Percentiles rank a stretch among this genome's conserved stretches.
These are phyloP conservation scores for Polymixis lichenea DNA, from an alignment of 2,888 invertebrate genomes.

Conservation along the genomic window DNA sequence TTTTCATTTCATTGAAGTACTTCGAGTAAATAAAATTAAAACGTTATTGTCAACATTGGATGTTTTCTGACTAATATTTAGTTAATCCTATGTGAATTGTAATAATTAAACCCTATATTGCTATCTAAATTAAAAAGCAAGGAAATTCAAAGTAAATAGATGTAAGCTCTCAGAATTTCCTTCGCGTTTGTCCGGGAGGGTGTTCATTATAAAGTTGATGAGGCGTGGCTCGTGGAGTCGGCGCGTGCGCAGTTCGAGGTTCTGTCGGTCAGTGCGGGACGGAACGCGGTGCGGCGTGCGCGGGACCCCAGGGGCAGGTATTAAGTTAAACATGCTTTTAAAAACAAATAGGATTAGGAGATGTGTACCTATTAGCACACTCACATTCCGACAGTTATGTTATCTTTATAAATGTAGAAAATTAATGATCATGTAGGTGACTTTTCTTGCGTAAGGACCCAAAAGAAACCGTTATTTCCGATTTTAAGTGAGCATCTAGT, in stretches of 20 bases:
- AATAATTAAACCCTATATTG: neutral
- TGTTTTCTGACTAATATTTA: neutral
- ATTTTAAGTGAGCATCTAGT: neutral
- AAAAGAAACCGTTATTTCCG: neutral
- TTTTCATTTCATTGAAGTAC: neutral
- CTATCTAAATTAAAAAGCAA: neutral
- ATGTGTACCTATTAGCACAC: neutral
- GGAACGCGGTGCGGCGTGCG: constrained; percentile 22
- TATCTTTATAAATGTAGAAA: neutral
- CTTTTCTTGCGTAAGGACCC: neutral
- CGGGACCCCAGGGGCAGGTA: constrained; percentile 39
- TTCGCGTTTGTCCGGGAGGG: neutral
- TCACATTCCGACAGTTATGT: neutral
- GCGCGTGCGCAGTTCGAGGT: neutral
- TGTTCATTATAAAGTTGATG: constrained; percentile 61
- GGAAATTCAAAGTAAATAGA: constrained; percentile 10
- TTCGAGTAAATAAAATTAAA: neutral
- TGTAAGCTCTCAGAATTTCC: neutral
- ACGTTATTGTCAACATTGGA: neutral
- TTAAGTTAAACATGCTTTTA: neutral
- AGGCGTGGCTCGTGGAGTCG: constrained; percentile 11
- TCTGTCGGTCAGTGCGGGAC: constrained; percentile 43
- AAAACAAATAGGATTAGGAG: neutral
- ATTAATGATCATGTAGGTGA: neutral
- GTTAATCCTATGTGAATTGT: neutral